Base-by-base conservation (phyloP, 2,888 invertebrate genomes). In the Autographa gamma region DNA sequence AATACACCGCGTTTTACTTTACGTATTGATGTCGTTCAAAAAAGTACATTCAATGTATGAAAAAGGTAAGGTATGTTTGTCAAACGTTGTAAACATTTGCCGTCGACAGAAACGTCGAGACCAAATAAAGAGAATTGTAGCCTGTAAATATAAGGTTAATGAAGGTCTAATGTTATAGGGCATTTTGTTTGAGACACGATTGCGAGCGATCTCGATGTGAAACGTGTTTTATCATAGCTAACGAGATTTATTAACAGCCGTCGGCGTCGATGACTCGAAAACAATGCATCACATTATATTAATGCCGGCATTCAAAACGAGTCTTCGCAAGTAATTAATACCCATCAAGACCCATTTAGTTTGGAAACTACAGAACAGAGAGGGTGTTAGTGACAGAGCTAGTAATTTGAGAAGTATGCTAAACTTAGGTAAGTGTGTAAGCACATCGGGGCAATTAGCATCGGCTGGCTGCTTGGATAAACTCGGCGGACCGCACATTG, bases 91-190 rank as follows among this genome's bases (percentile, higher is more conserved):
- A 19, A 48, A 63, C 34, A 69, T 68, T 66, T 56, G 48, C 61
- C 32, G 61, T 65, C 66, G 52, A 66, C 59, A 67, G 64, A 79
- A 70, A 66, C 59, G 65, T 72, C 60, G 32, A 54, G 38, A 61
- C 72, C 77, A 76, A 77, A 77, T 77, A 68, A 67, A 80, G 77
- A 76, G 64, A 63, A 80, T 68, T 66, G 59, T 63, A 41, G 66
- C 54, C 77, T 31, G 54, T 77, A 66, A 77, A 77, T 77, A 54
- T 65, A 77, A 77, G 63, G 67, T 63, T 66, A 72, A 80, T 67
- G 77, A 68, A 77, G 72, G 60, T 60, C 38, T 34, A 34, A 52
- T 25, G 64, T 76, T 56, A 76, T 76, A 67, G 66, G 67, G 54
- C 43, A 63, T 66, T 60, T 65, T 61, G 58, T 76, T 59, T n/a